phyloP scores from a whole-genome alignment of 2,797 vertebrate species.

The Squalus acanthias region DNA sequence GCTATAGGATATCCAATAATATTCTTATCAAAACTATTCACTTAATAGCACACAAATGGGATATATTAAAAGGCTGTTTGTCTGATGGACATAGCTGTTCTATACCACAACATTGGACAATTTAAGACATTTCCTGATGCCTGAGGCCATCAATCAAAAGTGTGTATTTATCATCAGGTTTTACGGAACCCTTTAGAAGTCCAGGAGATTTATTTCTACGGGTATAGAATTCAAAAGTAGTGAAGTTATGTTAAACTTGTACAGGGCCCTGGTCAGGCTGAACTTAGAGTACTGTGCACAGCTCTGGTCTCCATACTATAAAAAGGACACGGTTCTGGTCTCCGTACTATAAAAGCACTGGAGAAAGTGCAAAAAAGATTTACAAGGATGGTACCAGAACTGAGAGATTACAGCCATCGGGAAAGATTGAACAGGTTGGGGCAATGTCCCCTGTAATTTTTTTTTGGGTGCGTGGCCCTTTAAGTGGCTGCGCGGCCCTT shows the following conservation, averaged over 20 bases:
- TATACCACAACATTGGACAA: neutral
- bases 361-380: neutral
- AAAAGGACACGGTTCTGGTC: neutral
- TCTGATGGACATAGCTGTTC: neutral
- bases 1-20: neutral
- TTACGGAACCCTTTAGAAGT: neutral
- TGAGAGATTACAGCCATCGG: neutral
- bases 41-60: neutral
- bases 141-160: neutral
- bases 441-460: neutral
- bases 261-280: neutral
- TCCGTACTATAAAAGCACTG: neutral
- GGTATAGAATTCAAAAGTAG: neutral
- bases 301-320: neutral
- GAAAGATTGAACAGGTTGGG: neutral
- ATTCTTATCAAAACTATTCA: neutral
- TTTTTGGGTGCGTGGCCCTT: no score
- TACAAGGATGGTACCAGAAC: neutral
- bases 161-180: neutral
- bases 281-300: neutral
- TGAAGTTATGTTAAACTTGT: neutral
- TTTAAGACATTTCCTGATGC: neutral
- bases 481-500: no score
- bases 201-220: neutral
- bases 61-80: neutral